Base-by-base conservation (phyloP, 2,797 vertebrate species). In the Sandelia bainsii region DNA sequence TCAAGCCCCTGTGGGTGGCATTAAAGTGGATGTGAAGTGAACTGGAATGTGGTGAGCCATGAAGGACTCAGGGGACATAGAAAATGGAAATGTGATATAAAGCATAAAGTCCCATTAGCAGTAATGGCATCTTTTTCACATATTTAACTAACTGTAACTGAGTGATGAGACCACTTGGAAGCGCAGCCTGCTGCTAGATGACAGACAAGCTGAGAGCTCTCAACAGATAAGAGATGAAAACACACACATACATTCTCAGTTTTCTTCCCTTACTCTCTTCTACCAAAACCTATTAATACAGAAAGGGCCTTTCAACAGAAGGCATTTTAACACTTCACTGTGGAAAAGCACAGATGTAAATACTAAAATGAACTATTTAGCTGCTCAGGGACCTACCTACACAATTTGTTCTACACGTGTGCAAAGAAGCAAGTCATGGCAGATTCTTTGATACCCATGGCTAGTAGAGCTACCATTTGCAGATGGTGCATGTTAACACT, bases 121-220 rank as follows among this genome's bases (percentile, higher is more conserved):
- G 62, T 62, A 74, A 76, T 70, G 13, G 59, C 64, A 20, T 52
- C 45, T 51, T 52, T 77, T 51, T 75, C 44, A 58, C 57, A 67
- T 40, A 50, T 73, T 74, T 72, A 86, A 68, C 59, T 50, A 29
- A 25, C 49, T 62, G 72, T 66, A 69, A 64, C 60, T 16, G 40
- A 71, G 78, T 66, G 73, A 14, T 65, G 70, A 75, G 62, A 25
- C 29, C 12, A 32, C 52, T 67, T 59, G 22, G 66, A 37, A n/a
- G 32, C 39, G 23, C 23, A 57, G 32, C 45, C 32, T 39, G 2
- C 32, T 16, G 32, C 54, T 34, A 34, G 20, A 68, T 51, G 60
- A 80, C 49, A 46, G 61, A 40, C 3, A 17, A 10, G 25, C 17
- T 46, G 42, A 57, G 61, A 56, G 29, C 25, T 40, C n/a, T 62